phyloP scores from a whole-genome alignment of 2,888 invertebrate genomes.

The Lymantria monacha region DNA sequence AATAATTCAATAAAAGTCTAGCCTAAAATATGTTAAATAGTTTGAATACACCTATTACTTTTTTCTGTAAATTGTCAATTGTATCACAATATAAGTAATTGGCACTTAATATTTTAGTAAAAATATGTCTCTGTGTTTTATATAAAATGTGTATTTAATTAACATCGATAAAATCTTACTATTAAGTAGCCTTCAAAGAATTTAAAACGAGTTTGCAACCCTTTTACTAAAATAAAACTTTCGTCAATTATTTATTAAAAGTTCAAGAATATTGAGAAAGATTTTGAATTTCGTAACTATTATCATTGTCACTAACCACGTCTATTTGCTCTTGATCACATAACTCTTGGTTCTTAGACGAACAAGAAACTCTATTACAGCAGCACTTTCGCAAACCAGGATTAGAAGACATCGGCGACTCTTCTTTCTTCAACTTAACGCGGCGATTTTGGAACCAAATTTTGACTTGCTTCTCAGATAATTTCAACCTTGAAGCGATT shows the following conservation, averaged over 20 bases:
- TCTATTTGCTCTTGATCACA: conserved; percentile 74
- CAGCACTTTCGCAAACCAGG: conserved; percentile 65
- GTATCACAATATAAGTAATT: conserved; percentile 6
- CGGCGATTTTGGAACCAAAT: conserved; percentile 97
- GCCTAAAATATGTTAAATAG: too few species aligned
- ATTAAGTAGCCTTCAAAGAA: background rate
- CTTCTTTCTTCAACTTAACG: conserved; percentile 96
- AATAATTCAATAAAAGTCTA: too few species aligned
- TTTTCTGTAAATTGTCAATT: background rate
- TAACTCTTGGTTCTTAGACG: conserved; percentile 46
- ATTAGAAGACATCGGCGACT: conserved; percentile 76
- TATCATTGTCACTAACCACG: conserved; percentile 70
- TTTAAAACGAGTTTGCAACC: background rate
- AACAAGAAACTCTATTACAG: conserved; percentile 59
- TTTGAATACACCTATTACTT: too few species aligned
- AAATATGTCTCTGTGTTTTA: background rate
- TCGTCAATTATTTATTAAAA: background rate
- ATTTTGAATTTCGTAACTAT: conserved; percentile 58
- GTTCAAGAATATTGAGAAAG: conserved; percentile 54
- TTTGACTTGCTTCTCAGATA: conserved; percentile 97
- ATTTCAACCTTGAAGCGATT: conserved; percentile 92
- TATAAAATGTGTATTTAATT: conserved; percentile 1
- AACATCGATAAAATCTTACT: conserved; percentile 12
- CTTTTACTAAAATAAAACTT: background rate
- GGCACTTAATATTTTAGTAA: conserved; percentile 19